Evolutionary conservation across 2,113 vertebrate genomes (phyloP).

Genomic region (Hippocampus barbouri): DNA sequence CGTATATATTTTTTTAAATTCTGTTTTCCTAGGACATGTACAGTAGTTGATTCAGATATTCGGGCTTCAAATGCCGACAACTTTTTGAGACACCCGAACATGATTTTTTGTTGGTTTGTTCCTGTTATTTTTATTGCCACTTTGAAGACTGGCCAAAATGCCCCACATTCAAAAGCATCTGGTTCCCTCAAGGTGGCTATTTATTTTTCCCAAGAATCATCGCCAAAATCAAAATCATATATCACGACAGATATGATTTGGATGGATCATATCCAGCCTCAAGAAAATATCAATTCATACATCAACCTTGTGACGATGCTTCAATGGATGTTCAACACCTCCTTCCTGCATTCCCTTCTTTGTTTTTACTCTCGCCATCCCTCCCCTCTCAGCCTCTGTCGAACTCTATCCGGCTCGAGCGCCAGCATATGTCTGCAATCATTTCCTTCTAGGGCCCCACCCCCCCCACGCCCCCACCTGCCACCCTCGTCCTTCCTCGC

Average conservation of each 20-base stretch:
- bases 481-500: constrained; percentile 49
- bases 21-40: too few relatives aligned
- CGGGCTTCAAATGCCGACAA: too few relatives aligned
- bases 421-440: constrained; percentile 99
- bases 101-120: too few relatives aligned
- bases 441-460: constrained; percentile 76
- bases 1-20: too few relatives aligned
- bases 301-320: constrained; percentile 86
- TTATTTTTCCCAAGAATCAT: background rate
- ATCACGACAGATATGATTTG: constrained; percentile 70
- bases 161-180: background rate
- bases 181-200: background rate
- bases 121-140: too few relatives aligned
- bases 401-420: constrained; percentile 83
- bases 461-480: too few relatives aligned
- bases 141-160: background rate
- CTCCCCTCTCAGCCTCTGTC: constrained; percentile 87
- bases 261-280: constrained; percentile 77
- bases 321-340: constrained; percentile 89
- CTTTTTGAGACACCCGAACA: too few relatives aligned
- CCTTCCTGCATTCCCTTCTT: constrained; percentile 33
- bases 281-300: constrained; percentile 89
- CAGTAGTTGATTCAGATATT: too few relatives aligned
- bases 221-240: background rate
- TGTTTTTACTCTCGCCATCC: constrained; percentile 64